phyloP scores from a whole-genome alignment of 2,113 vertebrate genomes.

The Vidua chalybeata region DNA sequence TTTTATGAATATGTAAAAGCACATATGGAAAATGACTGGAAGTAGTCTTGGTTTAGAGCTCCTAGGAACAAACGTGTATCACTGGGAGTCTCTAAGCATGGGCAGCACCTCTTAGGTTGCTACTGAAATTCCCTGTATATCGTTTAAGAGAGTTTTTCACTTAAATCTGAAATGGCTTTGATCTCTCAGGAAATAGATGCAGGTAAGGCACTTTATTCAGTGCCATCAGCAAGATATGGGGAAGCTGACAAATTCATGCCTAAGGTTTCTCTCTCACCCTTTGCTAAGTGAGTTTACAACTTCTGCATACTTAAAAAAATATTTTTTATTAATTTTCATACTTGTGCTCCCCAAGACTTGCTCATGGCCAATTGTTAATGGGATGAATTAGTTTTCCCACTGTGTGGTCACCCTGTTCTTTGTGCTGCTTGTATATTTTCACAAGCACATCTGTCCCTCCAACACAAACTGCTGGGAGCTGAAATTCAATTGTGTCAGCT shows the following conservation, averaged over 20 bases:
- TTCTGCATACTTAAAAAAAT: not conserved
- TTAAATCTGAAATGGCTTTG: not conserved
- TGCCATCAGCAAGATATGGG: not conserved
- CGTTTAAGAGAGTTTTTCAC: not conserved
- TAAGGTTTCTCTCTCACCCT: not conserved
- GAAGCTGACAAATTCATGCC: not conserved
- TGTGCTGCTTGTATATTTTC: not conserved
- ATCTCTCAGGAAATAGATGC: not conserved
- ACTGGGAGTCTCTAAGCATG: not conserved
- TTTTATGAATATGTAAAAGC: not conserved
- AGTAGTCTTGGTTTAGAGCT: not conserved
- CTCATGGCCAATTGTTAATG: not conserved
- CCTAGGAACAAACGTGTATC: not conserved
- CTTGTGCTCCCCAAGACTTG: not conserved
- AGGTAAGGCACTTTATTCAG: not conserved
- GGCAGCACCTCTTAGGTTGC: not conserved
- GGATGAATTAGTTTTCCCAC: not conserved
- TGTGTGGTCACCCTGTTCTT: not conserved
- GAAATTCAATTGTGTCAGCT: not conserved
- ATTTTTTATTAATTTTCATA: not conserved
- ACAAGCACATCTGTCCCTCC: not conserved
- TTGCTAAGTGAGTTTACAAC: not conserved
- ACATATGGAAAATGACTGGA: not conserved
- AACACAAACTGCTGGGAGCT: fast-evolving
- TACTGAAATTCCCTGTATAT: not conserved